Evolutionary conservation across 2,888 invertebrate species (phyloP).

Genomic region (Aquatica leii): DNA sequence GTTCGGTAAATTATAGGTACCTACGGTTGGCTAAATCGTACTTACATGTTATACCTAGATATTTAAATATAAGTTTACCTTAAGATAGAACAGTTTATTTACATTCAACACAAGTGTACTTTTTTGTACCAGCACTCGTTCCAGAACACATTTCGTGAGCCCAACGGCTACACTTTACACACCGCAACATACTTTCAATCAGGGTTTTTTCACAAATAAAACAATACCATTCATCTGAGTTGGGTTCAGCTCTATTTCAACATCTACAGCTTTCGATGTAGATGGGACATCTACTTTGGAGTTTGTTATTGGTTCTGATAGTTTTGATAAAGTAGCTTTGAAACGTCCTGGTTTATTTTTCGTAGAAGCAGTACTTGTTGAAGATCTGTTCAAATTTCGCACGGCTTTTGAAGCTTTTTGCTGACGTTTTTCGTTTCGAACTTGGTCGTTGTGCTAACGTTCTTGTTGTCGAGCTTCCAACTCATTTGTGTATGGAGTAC

Average conservation of each 20-base stretch:
- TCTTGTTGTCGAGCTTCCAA: background rate
- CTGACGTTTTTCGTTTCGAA: background rate
- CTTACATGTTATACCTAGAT: background rate
- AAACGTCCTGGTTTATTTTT: background rate
- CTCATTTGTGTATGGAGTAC: background rate
- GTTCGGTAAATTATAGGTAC: no score
- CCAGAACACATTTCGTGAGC: background rate
- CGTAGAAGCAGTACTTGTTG: background rate
- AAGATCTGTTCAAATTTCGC: background rate
- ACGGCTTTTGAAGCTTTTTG: background rate
- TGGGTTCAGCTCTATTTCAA: background rate
- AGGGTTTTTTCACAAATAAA: background rate
- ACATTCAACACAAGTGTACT: background rate
- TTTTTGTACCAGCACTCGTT: background rate
- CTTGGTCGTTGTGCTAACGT: background rate
- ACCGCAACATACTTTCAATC: background rate
- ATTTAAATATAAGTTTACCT: background rate
- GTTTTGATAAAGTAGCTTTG: no score
- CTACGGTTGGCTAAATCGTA: background rate
- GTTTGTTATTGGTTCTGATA: background rate
- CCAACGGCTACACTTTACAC: no score
- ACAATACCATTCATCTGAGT: background rate
- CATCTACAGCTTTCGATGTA: background rate
- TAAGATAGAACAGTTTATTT: background rate
- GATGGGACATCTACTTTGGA: background rate